Evolutionary conservation across 2,113 vertebrate genomes (phyloP), one percentile per base, ranked within the genome.

Genomic region (Stigmatopora argus): DNA sequence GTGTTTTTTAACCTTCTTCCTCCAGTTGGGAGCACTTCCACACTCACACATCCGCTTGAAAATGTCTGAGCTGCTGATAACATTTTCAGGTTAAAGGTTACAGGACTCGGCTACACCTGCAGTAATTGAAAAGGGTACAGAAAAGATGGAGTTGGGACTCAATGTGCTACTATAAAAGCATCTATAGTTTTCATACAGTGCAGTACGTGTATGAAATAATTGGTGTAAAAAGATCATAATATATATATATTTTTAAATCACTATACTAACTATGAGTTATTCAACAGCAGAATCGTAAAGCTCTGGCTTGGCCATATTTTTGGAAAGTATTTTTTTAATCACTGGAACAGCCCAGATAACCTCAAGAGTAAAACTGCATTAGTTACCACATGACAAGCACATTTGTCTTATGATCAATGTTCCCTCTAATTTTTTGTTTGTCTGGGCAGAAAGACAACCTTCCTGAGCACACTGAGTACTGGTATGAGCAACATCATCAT

Each of bases 361-460:
- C 8, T 35, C 15, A 59, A 38, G 31, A 18, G 31, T 18, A 19
- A 58, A 58, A 19, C n/a, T 13, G 35, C 59, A 46, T 62, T 10
- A 44, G 61, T 5, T 93, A 90, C 91, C 93, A 89, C 92, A 86
- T 85, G 93, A 93, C 93, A 90, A 72, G 90, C 91, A 92, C 89
- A 94, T 94, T 95, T 94, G 93, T 93, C 91, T 91, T 90, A 92
- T 94, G 92, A 94, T 95, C 93, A n/a, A n/a, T n/a, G n/a, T n/a
- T n/a, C n/a, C n/a, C n/a, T n/a, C n/a, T n/a, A n/a, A n/a, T n/a
- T n/a, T n/a, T n/a, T n/a, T n/a, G n/a, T n/a, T n/a, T n/a, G n/a
- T n/a, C n/a, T n/a, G n/a, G n/a, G n/a, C n/a, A n/a, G n/a, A n/a
- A n/a, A n/a, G n/a, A n/a, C n/a, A n/a, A n/a, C n/a, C n/a, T n/a